Evolutionary conservation across 2,113 vertebrate genomes (phyloP), one percentile per base, ranked within the genome.

Genomic region (Neogobius melanostomus): DNA sequence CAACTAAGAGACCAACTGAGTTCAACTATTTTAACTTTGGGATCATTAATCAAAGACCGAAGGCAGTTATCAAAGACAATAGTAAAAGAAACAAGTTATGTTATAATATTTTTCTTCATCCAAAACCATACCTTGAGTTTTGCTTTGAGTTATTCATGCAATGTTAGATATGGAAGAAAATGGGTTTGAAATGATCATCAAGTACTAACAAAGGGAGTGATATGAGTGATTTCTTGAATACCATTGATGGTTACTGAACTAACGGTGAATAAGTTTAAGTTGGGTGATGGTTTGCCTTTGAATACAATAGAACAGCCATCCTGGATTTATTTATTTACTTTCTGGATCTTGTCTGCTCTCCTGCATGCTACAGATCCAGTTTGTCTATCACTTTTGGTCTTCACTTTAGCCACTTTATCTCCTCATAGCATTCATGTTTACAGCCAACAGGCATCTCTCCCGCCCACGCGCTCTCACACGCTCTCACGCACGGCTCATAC

Each of bases 401-500:
- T 78, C 36, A 74, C 80, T 50, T n/a, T 66, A 70, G 44, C 69
- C 52, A 52, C 74, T 78, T 71, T 52, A 66, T 72, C 74, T 80
- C 80, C 63, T 62, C 12, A 5, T 74, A 77, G 70, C 68, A 68
- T 69, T 76, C 64, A 59, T 83, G 79, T 84, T 89, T 82, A 76
- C 84, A 79, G 82, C 89, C 83, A 88, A 84, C 78, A 86, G 89
- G 86, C 87, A 87, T 85, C 77, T 74, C 79, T 3, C 70, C 57
- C 77, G 14, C 74, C 17, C 77, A 62, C 72, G 47, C 66, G 28
- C 69, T n/a, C 52, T 10, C 76, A 46, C 56, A 5, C 61, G 62
- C 69, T 49, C 44, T 21, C 68, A 28, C 53, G 11, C 53, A 11
- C 10, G 71, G 46, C 36, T 64, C 75, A 71, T 5, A 2, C 63